Evolutionary conservation across 2,888 invertebrate genomes (phyloP).

Genomic region (Helleia helle): DNA sequence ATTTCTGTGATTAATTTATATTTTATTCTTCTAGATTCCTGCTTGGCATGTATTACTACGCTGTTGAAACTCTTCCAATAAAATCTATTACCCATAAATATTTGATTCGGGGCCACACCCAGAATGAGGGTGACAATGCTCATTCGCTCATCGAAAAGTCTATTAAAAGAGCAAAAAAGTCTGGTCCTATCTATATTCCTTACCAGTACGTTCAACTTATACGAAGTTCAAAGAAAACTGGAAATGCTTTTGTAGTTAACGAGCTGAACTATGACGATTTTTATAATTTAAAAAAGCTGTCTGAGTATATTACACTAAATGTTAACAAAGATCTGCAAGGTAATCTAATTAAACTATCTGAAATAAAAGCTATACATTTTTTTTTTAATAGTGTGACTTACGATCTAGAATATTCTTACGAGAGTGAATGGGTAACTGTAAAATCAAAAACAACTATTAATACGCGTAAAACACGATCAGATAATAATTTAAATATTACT

Average conservation of each 20-base stretch:
- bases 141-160: not conserved
- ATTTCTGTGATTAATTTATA: too few species aligned
- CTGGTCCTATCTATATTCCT: not conserved
- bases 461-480: not conserved
- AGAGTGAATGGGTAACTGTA: not conserved
- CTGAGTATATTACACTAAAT: too few species aligned
- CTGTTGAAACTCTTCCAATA: not conserved
- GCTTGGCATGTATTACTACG: not conserved
- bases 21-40: slow-evolving; percentile 4
- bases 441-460: not conserved
- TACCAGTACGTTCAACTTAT: not conserved
- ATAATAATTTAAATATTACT: not conserved
- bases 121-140: not conserved
- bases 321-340: too few species aligned
- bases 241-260: too few species aligned
- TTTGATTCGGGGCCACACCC: not conserved
- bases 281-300: too few species aligned
- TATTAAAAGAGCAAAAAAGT: not conserved
- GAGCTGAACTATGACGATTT: too few species aligned
- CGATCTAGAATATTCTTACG: not conserved
- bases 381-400: not conserved
- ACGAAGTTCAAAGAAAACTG: not conserved
- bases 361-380: not conserved
- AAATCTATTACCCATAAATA: not conserved
- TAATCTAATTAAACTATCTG: not conserved